These are phyloP conservation scores for Xiphydria camelus DNA, from an alignment of 2,888 invertebrate genomes.

Conservation along the genomic window DNA sequence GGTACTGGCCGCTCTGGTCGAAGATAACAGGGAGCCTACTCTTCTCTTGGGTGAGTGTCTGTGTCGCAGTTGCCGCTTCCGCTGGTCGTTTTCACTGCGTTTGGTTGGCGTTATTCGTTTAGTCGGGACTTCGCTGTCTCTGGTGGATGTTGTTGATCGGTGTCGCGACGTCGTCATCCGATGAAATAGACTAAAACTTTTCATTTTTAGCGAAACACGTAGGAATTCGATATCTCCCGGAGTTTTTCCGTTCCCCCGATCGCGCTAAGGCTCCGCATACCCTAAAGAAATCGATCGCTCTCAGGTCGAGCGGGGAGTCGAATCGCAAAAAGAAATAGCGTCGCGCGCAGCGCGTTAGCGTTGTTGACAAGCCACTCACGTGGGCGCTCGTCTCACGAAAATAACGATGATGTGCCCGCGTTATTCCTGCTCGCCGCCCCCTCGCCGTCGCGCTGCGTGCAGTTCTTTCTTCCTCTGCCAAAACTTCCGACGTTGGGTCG, in stretches of 20 bases:
- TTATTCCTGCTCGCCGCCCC: constrained; percentile 30
- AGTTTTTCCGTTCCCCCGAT: too few relatives aligned
- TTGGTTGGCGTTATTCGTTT: not conserved
- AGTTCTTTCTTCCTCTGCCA: not conserved
- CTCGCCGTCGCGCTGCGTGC: constrained; percentile 7
- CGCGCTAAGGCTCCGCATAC: too few relatives aligned
- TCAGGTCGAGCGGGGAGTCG: too few relatives aligned
- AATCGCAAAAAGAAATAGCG: not conserved
- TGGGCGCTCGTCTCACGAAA: constrained; percentile 26
- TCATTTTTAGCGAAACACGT: too few relatives aligned
- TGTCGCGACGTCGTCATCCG: too few relatives aligned
- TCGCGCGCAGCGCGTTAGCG: constrained; percentile 3
- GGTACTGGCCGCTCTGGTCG: constrained; percentile 68
- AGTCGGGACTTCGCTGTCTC: too few relatives aligned
- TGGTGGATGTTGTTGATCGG: too few relatives aligned
- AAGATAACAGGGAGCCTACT: constrained; percentile 69
- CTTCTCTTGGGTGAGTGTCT: constrained; percentile 68
- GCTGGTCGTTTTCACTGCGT: too few relatives aligned
- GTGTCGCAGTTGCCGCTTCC: constrained; percentile 1
- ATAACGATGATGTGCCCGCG: constrained; percentile 35
- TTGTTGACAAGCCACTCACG: constrained; percentile 16
- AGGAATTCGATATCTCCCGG: too few relatives aligned
- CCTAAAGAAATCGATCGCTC: too few relatives aligned
- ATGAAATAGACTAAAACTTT: too few relatives aligned
- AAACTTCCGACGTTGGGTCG: too few relatives aligned